phyloP scores from a whole-genome alignment of 2,113 vertebrate genomes.

The human region DNA sequence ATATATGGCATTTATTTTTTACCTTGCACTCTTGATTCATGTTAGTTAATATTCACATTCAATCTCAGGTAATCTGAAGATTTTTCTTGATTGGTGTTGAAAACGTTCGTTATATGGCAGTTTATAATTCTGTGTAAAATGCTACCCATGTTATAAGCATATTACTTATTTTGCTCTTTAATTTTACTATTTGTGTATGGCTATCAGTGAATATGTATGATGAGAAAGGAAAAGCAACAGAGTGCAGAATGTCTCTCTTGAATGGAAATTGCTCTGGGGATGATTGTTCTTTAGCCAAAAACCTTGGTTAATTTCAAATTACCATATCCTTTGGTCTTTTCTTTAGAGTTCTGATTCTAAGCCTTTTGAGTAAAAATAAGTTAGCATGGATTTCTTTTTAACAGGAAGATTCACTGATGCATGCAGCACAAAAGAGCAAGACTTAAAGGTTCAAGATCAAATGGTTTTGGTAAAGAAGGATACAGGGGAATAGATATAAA shows the following conservation, averaged over 20 bases:
- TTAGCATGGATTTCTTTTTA: conserved; percentile 40
- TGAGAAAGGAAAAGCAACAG: neutral
- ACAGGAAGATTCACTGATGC: neutral
- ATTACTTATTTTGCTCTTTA: conserved; percentile 37
- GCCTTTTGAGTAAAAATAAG: conserved; percentile 36
- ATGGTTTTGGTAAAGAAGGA: neutral
- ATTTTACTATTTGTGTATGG: neutral
- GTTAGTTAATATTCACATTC: conserved; percentile 41
- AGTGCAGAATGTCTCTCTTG: neutral
- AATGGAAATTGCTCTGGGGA: neutral
- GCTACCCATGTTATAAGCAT: neutral
- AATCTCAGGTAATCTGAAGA: conserved; percentile 7
- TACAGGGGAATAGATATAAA: neutral
- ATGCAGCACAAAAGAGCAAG: neutral
- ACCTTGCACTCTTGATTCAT: neutral
- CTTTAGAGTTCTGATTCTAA: conserved; percentile 29
- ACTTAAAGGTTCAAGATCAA: conserved; percentile 39
- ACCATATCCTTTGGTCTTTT: neutral
- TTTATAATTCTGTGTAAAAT: conserved; percentile 41
- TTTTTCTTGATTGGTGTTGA: conserved; percentile 3
- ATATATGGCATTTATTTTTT: neutral
- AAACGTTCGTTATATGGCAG: neutral
- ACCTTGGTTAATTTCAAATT: conserved; percentile 31
- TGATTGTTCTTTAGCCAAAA: neutral
- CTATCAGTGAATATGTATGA: neutral